Conservation (phyloP, 2,888 invertebrate genomes). For the Glomeris marginata region DNA sequence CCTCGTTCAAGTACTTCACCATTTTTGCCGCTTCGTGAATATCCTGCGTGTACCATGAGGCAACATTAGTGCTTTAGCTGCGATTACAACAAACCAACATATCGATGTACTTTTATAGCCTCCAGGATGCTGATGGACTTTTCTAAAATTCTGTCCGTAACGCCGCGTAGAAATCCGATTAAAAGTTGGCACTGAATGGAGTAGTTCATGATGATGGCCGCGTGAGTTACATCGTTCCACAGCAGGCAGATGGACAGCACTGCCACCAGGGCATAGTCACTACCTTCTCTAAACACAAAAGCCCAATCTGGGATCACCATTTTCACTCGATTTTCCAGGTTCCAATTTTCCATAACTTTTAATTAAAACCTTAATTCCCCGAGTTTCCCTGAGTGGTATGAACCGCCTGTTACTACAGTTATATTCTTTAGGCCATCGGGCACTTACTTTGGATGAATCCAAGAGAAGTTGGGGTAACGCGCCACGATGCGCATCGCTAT, state of each 20-base stretch:
- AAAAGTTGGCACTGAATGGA: conserved; percentile 65
- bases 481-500: conserved; percentile 30
- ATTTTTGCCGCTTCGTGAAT: conserved; percentile 63
- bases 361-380: too few relatives aligned
- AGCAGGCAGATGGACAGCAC: conserved; percentile 50
- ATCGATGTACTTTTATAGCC: conserved; percentile 54
- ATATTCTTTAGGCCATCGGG: too few relatives aligned
- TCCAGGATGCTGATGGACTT: conserved; percentile 53
- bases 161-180: conserved; percentile 46
- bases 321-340: too few relatives aligned
- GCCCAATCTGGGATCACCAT: too few relatives aligned
- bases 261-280: conserved; percentile 40
- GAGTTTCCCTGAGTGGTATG: too few relatives aligned
- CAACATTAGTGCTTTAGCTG: neutral
- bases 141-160: conserved; percentile 54
- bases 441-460: conserved; percentile 14
- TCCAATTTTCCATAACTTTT: too few relatives aligned
- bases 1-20: conserved; percentile 57
- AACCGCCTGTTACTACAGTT: too few relatives aligned
- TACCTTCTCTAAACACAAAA: conserved; percentile 10
- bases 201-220: conserved; percentile 65
- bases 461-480: conserved; percentile 15
- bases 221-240: conserved; percentile 65
- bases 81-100: neutral
- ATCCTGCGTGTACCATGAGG: conserved; percentile 39